phyloP scores from a whole-genome alignment of 2,888 invertebrate species.

The Conchocele bisecta region DNA sequence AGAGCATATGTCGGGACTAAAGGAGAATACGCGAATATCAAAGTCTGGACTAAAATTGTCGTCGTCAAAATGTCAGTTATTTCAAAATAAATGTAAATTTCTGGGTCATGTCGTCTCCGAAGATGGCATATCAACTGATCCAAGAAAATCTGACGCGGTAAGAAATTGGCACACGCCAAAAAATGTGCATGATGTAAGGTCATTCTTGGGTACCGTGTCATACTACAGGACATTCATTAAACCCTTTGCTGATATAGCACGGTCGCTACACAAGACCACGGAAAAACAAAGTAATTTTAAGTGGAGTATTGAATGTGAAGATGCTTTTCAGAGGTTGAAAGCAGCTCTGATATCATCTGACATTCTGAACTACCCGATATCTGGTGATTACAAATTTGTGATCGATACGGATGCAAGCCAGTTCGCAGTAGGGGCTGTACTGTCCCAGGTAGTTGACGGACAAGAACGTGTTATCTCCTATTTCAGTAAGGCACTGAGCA shows the following conservation, averaged over 20 bases:
- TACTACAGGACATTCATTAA: constrained; percentile 4
- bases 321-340: not conserved
- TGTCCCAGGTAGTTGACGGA: constrained; percentile 1
- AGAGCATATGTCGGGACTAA: not conserved
- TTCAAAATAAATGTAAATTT: constrained; percentile 34
- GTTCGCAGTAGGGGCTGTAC: not conserved
- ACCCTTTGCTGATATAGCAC: not conserved
- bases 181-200: not conserved
- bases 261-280: not conserved
- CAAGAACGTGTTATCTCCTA: not conserved
- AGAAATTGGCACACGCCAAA: constrained; percentile 4
- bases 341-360: not conserved
- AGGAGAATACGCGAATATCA: not conserved
- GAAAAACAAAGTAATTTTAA: constrained; percentile 5
- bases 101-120: constrained; percentile 50
- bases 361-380: not conserved
- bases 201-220: not conserved
- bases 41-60: constrained; percentile 47
- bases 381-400: too few relatives aligned
- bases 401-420: not conserved
- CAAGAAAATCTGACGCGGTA: constrained; percentile 34
- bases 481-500: constrained; percentile 7
- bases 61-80: constrained; percentile 41
- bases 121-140: constrained; percentile 38
- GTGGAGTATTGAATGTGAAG: not conserved